These are phyloP conservation scores for Tetragonisca angustula DNA, from an alignment of 2,888 invertebrate species.

Conservation along the genomic window DNA sequence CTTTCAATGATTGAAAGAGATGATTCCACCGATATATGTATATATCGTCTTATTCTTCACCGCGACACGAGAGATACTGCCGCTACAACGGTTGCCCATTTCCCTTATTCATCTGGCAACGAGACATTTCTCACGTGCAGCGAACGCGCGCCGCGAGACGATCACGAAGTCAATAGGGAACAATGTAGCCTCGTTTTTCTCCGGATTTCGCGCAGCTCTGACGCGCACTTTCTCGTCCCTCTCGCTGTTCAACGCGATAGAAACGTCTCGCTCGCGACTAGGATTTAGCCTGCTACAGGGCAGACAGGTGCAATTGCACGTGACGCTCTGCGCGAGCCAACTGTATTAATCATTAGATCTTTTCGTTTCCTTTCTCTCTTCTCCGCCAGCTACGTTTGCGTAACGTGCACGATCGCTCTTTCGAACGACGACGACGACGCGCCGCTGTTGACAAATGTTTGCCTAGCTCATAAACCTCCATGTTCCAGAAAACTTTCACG, in stretches of 20 bases:
- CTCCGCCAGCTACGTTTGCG: background rate
- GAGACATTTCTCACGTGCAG: conserved; percentile 64
- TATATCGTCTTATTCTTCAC: conserved; percentile 63
- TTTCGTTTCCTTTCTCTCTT: background rate
- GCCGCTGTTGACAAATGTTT: background rate
- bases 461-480: background rate
- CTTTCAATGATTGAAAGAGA: conserved; percentile 53
- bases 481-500: background rate
- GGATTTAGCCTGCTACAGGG: conserved; percentile 7
- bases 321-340: background rate
- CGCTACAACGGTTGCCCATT: conserved; percentile 62
- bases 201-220: conserved; percentile 46
- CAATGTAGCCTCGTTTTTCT: conserved; percentile 64
- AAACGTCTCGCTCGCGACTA: conserved; percentile 22
- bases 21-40: conserved; percentile 29
- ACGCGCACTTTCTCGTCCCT: conserved; percentile 32
- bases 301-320: conserved; percentile 19
- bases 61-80: conserved; percentile 64
- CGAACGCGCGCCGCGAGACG: conserved; percentile 37
- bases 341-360: conserved; percentile 31
- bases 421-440: background rate
- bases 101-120: conserved; percentile 69
- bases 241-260: background rate
- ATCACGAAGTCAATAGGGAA: conserved; percentile 69
- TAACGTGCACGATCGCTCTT: background rate